These are phyloP conservation scores for Dasypolia templi DNA, from an alignment of 2,888 invertebrate species.

Conservation along the genomic window DNA sequence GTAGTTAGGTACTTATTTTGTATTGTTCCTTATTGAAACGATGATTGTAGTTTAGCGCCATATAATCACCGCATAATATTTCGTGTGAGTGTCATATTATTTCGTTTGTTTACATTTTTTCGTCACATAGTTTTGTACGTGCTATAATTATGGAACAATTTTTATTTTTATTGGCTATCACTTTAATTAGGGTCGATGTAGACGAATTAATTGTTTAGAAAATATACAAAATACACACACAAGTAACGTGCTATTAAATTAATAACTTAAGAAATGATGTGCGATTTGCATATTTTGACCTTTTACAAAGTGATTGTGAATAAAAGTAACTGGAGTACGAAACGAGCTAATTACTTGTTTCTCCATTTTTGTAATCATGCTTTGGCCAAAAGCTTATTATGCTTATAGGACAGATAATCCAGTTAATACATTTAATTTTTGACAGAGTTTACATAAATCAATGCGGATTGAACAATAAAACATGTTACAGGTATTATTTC, in stretches of 20 bases:
- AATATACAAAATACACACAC: constrained; percentile 47
- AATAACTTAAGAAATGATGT: constrained; percentile 44
- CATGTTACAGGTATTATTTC: constrained; percentile 45
- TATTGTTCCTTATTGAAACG: constrained; percentile 40
- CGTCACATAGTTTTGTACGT: constrained; percentile 30
- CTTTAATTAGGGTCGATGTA: constrained; percentile 44
- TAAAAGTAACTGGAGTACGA: constrained; percentile 39
- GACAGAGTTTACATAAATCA: constrained; percentile 54
- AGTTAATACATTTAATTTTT: constrained; percentile 54
- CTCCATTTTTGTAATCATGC: constrained; percentile 58
- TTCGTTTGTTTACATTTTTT: constrained; percentile 51
- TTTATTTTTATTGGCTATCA: constrained; percentile 44
- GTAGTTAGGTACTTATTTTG: constrained; percentile 49
- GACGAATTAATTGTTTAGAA: constrained; percentile 45
- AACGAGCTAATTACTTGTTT: constrained; percentile 56
- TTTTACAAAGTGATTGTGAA: constrained; percentile 59
- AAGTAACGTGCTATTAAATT: constrained; percentile 43
- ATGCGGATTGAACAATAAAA: constrained; percentile 58
- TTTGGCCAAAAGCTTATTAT: constrained; percentile 53
- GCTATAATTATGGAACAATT: constrained; percentile 51
- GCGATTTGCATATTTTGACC: constrained; percentile 57
- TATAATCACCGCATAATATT: constrained; percentile 62
- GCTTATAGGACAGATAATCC: constrained; percentile 42
- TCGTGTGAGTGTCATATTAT: constrained; percentile 54
- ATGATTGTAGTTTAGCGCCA: constrained; percentile 58